phyloP scores from a whole-genome alignment of 2,797 vertebrate species.

The Salmo trutta region DNA sequence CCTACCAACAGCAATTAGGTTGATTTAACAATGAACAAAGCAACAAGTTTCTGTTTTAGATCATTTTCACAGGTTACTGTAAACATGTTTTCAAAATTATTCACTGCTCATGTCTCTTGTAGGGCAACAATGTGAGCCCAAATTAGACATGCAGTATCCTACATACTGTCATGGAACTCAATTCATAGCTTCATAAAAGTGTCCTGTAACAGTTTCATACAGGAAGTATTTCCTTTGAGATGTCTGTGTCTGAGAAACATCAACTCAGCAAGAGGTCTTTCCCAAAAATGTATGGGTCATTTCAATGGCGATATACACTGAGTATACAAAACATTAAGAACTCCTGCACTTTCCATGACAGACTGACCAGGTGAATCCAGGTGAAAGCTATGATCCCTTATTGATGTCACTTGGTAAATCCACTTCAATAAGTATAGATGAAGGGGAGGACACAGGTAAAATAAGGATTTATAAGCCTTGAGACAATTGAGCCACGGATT shows the following conservation, averaged over 20 bases:
- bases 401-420: no score
- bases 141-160: slow-evolving; percentile 45
- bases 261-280: slow-evolving; percentile 11
- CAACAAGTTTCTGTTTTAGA: slow-evolving; percentile 5
- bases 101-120: slow-evolving; percentile 14
- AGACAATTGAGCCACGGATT: no score
- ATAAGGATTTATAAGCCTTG: no score
- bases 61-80: slow-evolving; percentile 39
- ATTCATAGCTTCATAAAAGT: slow-evolving; percentile 46
- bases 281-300: neutral
- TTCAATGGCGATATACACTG: slow-evolving; percentile 13
- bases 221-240: neutral
- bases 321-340: no score
- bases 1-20: no score
- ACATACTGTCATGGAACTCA: slow-evolving; percentile 40
- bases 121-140: slow-evolving; percentile 20
- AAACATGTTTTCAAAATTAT: slow-evolving; percentile 32
- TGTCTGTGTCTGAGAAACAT: neutral
- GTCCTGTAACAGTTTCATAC: slow-evolving; percentile 1
- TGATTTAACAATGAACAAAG: neutral
- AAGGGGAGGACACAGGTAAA: no score
- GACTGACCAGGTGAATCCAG: no score
- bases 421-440: no score
- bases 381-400: no score
- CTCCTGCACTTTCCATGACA: no score